These are phyloP conservation scores for Hippocampus zosterae DNA, from an alignment of 2,113 vertebrate genomes.

Conservation along the genomic window DNA sequence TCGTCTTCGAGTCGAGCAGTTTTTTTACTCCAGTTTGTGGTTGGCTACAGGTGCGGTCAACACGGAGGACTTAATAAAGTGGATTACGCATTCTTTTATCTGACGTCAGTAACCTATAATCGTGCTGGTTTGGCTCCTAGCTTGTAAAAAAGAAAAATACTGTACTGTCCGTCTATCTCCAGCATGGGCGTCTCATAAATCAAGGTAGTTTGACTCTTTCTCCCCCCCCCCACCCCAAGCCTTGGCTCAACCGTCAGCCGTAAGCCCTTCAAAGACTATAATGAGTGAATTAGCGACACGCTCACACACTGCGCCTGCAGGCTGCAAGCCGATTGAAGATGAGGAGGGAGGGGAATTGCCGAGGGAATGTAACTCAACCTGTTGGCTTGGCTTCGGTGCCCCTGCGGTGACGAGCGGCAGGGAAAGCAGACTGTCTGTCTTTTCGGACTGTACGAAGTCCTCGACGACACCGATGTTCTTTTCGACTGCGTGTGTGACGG, in stretches of 20 bases:
- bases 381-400: constrained; percentile 57
- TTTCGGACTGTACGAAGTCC: background rate
- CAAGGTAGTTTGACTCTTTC: constrained; percentile 20
- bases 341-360: constrained; percentile 43
- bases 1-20: too few species aligned
- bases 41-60: background rate
- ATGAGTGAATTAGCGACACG: constrained; percentile 43
- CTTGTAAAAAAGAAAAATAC: background rate
- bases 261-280: constrained; percentile 34
- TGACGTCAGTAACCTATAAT: constrained; percentile 5
- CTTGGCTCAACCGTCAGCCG: constrained; percentile 18
- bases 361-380: constrained; percentile 69
- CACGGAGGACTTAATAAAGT: background rate
- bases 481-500: background rate
- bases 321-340: constrained; percentile 57
- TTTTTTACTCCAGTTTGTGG: background rate
- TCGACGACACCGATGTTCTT: background rate
- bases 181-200: constrained; percentile 35
- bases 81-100: background rate
- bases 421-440: background rate
- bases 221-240: constrained; percentile 12
- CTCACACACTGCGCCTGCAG: constrained; percentile 51
- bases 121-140: constrained; percentile 1
- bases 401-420: constrained; percentile 33
- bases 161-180: constrained; percentile 14